Conservation (phyloP, 2,888 invertebrate species). For the Iselma pallidipennis region DNA sequence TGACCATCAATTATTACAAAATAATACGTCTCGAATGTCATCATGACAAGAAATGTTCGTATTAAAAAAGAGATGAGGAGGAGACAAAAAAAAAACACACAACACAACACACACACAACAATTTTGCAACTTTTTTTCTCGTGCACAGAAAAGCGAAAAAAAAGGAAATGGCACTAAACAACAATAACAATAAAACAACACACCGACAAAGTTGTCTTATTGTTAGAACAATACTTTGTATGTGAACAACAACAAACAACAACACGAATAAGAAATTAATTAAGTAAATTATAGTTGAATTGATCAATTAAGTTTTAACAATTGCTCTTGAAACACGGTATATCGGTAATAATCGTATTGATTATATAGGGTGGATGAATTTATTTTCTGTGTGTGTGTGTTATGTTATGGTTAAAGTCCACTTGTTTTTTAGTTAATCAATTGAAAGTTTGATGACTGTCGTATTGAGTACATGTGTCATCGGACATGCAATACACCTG, state of each 20-base stretch:
- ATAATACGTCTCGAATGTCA: not conserved
- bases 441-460: conserved; percentile 3
- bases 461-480: conserved; percentile 13
- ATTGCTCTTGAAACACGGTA: not conserved
- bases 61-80: not conserved
- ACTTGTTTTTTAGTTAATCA: not conserved
- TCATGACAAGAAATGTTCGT: not conserved
- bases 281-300: too few relatives aligned
- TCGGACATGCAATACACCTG: conserved; percentile 56
- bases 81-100: not conserved
- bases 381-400: too few relatives aligned
- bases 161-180: not conserved
- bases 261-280: not conserved
- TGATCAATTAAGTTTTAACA: not conserved
- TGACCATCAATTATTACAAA: conserved; percentile 1
- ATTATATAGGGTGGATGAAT: not conserved
- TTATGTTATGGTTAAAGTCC: not conserved
- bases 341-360: not conserved
- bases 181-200: not conserved
- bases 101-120: not conserved
- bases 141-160: not conserved
- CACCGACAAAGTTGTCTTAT: too few relatives aligned
- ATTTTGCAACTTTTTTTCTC: not conserved
- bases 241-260: not conserved
- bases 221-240: too few relatives aligned